Conservation (phyloP, 2,888 invertebrate species). For the Eumacrocentrus americanus region DNA sequence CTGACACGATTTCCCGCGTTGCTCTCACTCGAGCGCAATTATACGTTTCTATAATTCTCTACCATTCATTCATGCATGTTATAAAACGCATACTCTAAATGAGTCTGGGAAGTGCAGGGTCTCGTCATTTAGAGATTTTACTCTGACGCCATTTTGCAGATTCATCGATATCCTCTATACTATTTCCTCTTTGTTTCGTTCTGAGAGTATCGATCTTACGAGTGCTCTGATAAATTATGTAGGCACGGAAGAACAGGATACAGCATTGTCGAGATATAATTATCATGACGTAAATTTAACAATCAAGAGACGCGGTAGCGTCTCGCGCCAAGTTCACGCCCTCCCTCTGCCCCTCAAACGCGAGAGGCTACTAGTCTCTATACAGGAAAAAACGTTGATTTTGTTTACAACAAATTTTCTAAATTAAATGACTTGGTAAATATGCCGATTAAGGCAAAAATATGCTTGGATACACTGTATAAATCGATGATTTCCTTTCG, state of each 20-base stretch:
- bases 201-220: conserved; percentile 9
- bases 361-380: no score
- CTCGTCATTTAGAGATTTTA: conserved; percentile 10
- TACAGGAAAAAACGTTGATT: no score
- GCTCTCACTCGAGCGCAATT: not conserved
- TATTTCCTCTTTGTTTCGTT: not conserved
- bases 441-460: no score
- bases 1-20: conserved; percentile 23
- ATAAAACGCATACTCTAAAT: conserved; percentile 26
- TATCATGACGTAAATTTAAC: no score
- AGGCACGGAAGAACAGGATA: not conserved
- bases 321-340: no score
- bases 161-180: conserved; percentile 12
- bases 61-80: conserved; percentile 33
- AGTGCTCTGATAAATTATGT: conserved; percentile 14
- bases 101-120: not conserved
- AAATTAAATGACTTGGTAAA: no score
- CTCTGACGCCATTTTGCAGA: conserved; percentile 17
- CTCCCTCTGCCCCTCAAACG: no score
- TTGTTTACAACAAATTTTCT: no score
- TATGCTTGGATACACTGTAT: no score
- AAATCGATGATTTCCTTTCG: no score
- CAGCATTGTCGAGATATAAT: conserved; percentile 1
- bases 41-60: conserved; percentile 11
- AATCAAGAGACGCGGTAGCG: no score